Base-by-base conservation (phyloP, 2,888 invertebrate species). In the Drosophila merina region DNA sequence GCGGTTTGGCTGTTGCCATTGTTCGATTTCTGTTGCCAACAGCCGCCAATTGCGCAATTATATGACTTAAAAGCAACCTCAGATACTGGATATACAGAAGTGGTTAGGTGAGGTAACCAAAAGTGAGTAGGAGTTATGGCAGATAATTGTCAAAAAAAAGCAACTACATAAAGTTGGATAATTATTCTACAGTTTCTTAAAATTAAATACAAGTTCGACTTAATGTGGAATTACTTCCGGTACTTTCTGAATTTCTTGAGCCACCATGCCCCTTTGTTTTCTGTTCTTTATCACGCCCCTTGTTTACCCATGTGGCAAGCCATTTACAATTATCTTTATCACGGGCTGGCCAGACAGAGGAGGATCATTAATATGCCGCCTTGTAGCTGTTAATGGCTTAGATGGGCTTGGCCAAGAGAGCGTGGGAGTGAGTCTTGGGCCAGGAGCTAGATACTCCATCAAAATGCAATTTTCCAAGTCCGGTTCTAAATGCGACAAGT, bases 281-380 rank as follows among this genome's bases (percentile, higher is more conserved):
- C 14, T 42, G 20, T 28, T 28, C 33, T 52, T 55, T 50, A 60
- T 54, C 42, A 30, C 47, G 47, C 33, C 33, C 33, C 31, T 55
- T 69, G 50, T 47, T 69, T 60, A 47, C 70, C 28, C 70, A 52
- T 52, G 62, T 60, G 64, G 52, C 47, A 54, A 58, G 49, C 31
- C 31, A 33, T 9, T 51, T 40, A 38, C 58, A 51, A 58, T 49
- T 68, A 55, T 50, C 62, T 55, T 70, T 70, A 60, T 48, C 62
- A 56, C 54, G 7, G 44, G 50, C 40, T 40, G 7, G 52, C 6
- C 36, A 75, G 74, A 40, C 64, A 62, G 66, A 64, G 42, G 58
- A 44, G 49, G 26, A 69, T 68, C 80, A 84, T 84, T 80, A 79
- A 75, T 77, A 84, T 84, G 85, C 79, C 57, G 76, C 82, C 64